Conservation (phyloP, 2,888 invertebrate species). For the Pseudococcus longispinus region DNA sequence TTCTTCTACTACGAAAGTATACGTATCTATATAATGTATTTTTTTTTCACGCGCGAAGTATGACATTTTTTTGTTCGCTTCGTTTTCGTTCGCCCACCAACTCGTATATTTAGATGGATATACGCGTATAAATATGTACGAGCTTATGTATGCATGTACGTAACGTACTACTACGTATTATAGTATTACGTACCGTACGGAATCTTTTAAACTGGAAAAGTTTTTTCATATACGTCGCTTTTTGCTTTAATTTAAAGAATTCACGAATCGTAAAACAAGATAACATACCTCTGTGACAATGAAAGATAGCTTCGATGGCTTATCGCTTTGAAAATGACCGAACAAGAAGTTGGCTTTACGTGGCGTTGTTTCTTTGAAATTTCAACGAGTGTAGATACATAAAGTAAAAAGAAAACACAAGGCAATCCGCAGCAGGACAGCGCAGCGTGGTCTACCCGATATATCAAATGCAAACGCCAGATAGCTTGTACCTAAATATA, state of each 20-base stretch:
- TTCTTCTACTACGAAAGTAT: too few species aligned
- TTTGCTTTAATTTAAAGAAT: background rate
- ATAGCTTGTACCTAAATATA: background rate
- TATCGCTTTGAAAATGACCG: background rate
- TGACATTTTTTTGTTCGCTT: background rate
- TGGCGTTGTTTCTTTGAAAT: background rate
- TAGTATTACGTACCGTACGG: too few species aligned
- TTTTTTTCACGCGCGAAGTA: background rate
- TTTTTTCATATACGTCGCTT: background rate
- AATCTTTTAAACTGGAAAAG: background rate
- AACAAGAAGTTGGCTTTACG: too few species aligned
- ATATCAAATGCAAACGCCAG: background rate
- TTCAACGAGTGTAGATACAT: background rate
- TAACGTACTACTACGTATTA: too few species aligned
- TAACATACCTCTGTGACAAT: slow-evolving; percentile 13
- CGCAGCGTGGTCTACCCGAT: background rate
- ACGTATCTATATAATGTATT: background rate
- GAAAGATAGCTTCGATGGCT: background rate
- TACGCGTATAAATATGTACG: too few species aligned
- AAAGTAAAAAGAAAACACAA: background rate
- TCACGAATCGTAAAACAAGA: slow-evolving; percentile 2
- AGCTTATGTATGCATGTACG: too few species aligned
- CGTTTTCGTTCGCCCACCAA: background rate
- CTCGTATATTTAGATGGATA: background rate
- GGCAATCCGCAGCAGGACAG: too few species aligned